Conservation (phyloP, 2,113 vertebrate genomes). For the Pangasianodon hypophthalmus region DNA sequence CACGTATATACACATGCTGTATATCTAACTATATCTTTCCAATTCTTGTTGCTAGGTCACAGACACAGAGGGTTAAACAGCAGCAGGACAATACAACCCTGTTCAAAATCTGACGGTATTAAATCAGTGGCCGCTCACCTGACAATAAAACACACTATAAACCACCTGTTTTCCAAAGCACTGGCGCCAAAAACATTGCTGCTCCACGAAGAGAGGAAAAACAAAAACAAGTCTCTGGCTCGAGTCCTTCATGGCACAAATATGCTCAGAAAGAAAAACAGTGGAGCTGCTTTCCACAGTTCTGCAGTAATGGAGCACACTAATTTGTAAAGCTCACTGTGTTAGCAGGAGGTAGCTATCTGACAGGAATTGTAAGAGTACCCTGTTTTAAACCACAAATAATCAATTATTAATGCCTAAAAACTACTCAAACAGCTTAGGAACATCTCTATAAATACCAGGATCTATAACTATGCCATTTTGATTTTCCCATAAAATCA, state of each 20-base stretch:
- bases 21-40: not conserved
- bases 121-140: not conserved
- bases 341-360: not conserved
- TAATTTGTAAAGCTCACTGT: conserved; percentile 9
- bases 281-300: conserved; percentile 8
- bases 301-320: not conserved
- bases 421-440: not conserved
- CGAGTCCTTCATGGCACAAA: conserved; percentile 26
- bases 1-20: not conserved
- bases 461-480: not conserved
- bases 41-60: conserved; percentile 2
- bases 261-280: conserved; percentile 42
- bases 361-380: not conserved
- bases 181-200: not conserved
- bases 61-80: not conserved
- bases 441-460: not conserved
- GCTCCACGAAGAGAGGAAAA: conserved; percentile 11
- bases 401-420: not conserved
- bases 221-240: conserved; percentile 30
- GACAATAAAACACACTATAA: not conserved
- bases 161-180: conserved; percentile 41
- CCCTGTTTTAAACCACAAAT: not conserved
- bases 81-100: not conserved
- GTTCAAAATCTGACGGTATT: not conserved
- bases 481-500: not conserved